Conservation (phyloP, 64 coral and sea anemone genomes). For the Porites australiensis region DNA sequence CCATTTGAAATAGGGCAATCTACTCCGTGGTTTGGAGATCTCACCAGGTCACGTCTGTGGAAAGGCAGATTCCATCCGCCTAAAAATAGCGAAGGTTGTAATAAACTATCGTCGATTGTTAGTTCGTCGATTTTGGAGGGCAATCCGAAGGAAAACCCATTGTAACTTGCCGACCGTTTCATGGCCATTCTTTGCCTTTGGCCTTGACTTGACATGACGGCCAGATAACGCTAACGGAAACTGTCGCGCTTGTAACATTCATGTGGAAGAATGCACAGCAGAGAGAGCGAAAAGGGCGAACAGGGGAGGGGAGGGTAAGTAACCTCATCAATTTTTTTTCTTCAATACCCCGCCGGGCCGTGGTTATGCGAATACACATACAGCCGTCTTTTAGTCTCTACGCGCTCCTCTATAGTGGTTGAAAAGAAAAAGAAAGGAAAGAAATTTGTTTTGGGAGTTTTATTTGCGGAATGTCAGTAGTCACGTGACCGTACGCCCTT, state of each 20-base stretch:
- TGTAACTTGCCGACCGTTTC: constrained; percentile 38
- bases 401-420: too few species aligned
- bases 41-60: constrained; percentile 14
- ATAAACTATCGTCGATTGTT: neutral
- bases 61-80: neutral
- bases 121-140: constrained; percentile 3
- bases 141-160: constrained; percentile 15
- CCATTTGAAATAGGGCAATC: constrained; percentile 29
- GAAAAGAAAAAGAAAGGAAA: too few species aligned
- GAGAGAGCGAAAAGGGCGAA: neutral
- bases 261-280: neutral
- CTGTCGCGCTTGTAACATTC: neutral
- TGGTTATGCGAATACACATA: too few species aligned
- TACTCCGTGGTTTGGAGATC: constrained; percentile 27
- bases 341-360: too few species aligned
- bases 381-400: too few species aligned
- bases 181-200: constrained; percentile 26
- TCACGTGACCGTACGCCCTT: too few species aligned
- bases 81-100: neutral
- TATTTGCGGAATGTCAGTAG: too few species aligned
- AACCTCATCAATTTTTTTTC: too few species aligned
- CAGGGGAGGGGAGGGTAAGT: too few species aligned
- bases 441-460: too few species aligned
- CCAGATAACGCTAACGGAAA: neutral
- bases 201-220: constrained; percentile 4